These are phyloP conservation scores for Tachypleus tridentatus DNA, from an alignment of 1,140 invertebrate species.

Conservation along the genomic window DNA sequence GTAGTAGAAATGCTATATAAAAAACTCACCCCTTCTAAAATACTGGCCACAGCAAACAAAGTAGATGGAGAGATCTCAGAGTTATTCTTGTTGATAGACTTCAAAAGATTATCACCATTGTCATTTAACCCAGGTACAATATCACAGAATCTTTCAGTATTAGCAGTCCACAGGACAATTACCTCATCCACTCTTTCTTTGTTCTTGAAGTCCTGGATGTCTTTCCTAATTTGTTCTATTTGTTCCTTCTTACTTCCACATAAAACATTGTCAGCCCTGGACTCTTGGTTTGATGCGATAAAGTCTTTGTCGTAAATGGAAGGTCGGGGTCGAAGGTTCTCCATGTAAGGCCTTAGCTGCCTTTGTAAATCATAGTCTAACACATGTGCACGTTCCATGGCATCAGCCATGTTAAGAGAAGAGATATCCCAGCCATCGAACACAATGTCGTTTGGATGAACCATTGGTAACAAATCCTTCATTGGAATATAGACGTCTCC, in stretches of 20 bases:
- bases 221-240: slow-evolving; percentile 49
- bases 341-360: slow-evolving; percentile 51
- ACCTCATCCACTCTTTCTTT: slow-evolving; percentile 54
- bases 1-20: not conserved
- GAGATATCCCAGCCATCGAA: slow-evolving; percentile 97
- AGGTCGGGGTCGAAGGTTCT: slow-evolving; percentile 58
- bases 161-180: slow-evolving; percentile 90
- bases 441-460: slow-evolving; percentile 73
- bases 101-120: slow-evolving; percentile 63
- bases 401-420: slow-evolving; percentile 63
- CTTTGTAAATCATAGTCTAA: slow-evolving; percentile 41
- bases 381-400: slow-evolving; percentile 65
- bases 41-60: slow-evolving; percentile 79
- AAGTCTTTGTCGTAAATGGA: slow-evolving; percentile 83
- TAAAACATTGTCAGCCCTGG: slow-evolving; percentile 75
- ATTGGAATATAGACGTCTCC: slow-evolving; percentile 72
- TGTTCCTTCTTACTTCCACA: slow-evolving; percentile 51
- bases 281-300: slow-evolving; percentile 88
- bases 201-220: slow-evolving; percentile 71
- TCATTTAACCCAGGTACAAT: slow-evolving; percentile 68
- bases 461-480: slow-evolving; percentile 71
- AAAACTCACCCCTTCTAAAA: slow-evolving; percentile 64
- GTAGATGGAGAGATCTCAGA: slow-evolving; percentile 87
- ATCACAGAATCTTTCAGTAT: slow-evolving; percentile 81
- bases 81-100: slow-evolving; percentile 56